Conservation (phyloP, 2,888 invertebrate species). For the Byasa hedistus region DNA sequence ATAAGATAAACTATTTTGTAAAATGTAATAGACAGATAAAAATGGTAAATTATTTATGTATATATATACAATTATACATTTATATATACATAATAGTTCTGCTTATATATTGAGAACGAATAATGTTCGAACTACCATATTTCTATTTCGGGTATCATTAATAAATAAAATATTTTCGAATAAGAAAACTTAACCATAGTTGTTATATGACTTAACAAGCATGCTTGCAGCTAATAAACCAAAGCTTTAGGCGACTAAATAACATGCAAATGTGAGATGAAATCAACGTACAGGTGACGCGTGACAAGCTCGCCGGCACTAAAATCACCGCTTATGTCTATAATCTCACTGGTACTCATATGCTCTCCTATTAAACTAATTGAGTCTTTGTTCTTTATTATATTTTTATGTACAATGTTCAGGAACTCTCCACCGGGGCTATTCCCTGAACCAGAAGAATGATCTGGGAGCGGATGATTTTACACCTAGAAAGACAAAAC, state of each 20-base stretch:
- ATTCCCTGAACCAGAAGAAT: constrained; percentile 80
- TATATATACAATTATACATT: no score
- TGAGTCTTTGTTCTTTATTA: constrained; percentile 78
- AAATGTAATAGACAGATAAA: no score
- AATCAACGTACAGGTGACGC: constrained; percentile 71
- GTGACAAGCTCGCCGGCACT: constrained; percentile 72
- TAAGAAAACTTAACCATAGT: not conserved
- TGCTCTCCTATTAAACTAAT: constrained; percentile 73
- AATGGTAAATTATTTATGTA: no score
- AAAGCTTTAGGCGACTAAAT: constrained; percentile 35
- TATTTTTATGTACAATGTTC: constrained; percentile 72
- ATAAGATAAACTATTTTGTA: no score
- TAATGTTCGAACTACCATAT: no score
- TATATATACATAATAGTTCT: no score
- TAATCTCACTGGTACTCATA: constrained; percentile 79
- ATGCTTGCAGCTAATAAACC: constrained; percentile 12
- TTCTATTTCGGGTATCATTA: no score
- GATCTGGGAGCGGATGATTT: constrained; percentile 79
- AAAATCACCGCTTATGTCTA: constrained; percentile 77
- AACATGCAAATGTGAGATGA: constrained; percentile 61
- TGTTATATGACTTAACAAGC: constrained; percentile 22
- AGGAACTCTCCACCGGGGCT: constrained; percentile 71
- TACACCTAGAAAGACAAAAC: constrained; percentile 76
- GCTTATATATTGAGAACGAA: no score
- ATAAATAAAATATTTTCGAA: not conserved